These are phyloP conservation scores for Andrena bicolor DNA, from an alignment of 2,888 invertebrate species.

Conservation along the genomic window DNA sequence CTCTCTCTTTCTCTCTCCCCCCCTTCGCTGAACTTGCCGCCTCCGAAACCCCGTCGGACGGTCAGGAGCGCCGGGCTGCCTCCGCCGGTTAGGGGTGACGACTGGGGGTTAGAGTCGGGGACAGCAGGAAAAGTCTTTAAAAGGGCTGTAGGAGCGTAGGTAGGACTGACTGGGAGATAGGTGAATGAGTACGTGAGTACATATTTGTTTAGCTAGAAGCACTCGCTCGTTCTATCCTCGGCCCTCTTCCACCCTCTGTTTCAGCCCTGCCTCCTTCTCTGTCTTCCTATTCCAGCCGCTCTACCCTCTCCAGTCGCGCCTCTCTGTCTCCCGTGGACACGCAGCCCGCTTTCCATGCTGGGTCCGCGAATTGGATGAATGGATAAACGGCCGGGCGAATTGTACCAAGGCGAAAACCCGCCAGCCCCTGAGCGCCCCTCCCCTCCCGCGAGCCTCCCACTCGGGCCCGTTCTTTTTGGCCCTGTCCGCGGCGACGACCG, in stretches of 20 bases:
- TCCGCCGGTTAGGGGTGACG: conserved; percentile 27
- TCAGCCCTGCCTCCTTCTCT: conserved; percentile 45
- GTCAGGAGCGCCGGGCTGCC: background rate
- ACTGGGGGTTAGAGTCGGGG: conserved; percentile 65
- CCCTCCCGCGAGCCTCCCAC: conserved; percentile 1
- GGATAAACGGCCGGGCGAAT: conserved; percentile 75
- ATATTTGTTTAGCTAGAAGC: conserved; percentile 85
- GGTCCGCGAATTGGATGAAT: conserved; percentile 74
- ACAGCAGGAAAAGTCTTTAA: conserved; percentile 82
- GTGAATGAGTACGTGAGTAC: conserved; percentile 84
- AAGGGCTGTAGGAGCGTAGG: conserved; percentile 78
- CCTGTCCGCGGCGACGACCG: conserved; percentile 22
- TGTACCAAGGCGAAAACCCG: conserved; percentile 70
- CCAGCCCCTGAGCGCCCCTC: conserved; percentile 3
- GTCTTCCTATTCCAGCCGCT: conserved; percentile 41
- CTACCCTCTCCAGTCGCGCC: conserved; percentile 17
- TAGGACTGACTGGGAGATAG: conserved; percentile 81
- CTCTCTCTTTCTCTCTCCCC: conserved; percentile 8
- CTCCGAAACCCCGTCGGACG: conserved; percentile 22
- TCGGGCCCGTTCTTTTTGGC: conserved; percentile 32
- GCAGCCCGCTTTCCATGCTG: conserved; percentile 54
- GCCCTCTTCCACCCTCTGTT: conserved; percentile 42
- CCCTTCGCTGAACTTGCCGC: conserved; percentile 30
- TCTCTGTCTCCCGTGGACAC: conserved; percentile 32
- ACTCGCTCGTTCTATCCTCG: conserved; percentile 77